phyloP scores from a whole-genome alignment of 2,888 invertebrate genomes.

The Cantharis rufa region DNA sequence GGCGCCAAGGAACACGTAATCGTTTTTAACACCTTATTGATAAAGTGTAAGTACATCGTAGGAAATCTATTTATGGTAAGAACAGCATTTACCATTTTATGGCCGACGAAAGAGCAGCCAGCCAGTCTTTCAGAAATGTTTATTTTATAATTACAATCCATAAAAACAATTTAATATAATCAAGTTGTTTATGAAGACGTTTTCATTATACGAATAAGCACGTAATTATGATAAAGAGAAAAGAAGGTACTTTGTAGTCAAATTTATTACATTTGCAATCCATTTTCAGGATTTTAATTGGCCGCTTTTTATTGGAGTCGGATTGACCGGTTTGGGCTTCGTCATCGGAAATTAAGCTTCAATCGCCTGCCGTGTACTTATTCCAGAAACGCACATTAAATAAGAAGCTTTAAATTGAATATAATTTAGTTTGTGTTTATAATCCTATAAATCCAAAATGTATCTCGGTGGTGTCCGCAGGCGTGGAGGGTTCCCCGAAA shows the following conservation, averaged over 20 bases:
- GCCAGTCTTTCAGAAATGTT: background rate
- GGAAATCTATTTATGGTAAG: background rate
- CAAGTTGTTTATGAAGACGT: background rate
- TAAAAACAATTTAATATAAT: background rate
- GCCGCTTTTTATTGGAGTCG: background rate
- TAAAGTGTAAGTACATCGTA: background rate
- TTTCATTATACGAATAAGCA: background rate
- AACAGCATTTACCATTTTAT: background rate
- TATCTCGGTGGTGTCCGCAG: constrained; percentile 25
- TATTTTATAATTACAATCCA: background rate
- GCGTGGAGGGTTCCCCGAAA: constrained; percentile 24
- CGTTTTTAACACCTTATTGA: constrained; percentile 21
- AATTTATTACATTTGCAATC: background rate
- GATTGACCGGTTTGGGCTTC: background rate
- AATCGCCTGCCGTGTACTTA: background rate
- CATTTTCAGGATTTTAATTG: background rate
- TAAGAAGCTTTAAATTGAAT: constrained; percentile 24
- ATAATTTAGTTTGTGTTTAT: constrained; percentile 27
- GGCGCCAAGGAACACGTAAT: constrained; percentile 27
- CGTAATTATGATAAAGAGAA: background rate
- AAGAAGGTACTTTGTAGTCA: background rate
- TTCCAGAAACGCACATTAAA: constrained; percentile 7
- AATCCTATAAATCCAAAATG: constrained; percentile 28
- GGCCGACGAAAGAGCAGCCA: background rate
- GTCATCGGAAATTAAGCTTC: background rate